phyloP scores from a whole-genome alignment of 1,140 invertebrate genomes.

The Steinernema feltiae region DNA sequence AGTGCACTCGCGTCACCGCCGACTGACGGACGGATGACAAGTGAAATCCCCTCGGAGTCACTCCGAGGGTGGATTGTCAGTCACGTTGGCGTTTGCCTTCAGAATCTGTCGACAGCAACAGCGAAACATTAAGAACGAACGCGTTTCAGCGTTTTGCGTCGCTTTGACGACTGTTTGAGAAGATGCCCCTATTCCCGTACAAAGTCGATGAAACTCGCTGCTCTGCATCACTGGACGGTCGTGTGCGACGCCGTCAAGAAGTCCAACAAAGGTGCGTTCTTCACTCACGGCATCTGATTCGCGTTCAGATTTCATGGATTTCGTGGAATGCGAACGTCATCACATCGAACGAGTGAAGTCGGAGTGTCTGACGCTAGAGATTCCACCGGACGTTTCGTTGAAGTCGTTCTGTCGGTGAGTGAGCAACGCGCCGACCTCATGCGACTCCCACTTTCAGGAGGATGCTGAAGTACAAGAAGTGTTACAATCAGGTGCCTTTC shows the following conservation, averaged over 20 bases:
- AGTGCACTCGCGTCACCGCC: not conserved
- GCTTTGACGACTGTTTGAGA: not conserved
- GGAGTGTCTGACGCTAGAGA: not conserved
- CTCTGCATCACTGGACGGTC: not conserved
- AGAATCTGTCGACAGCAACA: not conserved
- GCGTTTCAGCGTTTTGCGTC: not conserved
- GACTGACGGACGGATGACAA: not conserved
- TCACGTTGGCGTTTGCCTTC: not conserved
- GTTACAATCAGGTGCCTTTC: constrained; percentile 3
- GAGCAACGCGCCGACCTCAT: not conserved
- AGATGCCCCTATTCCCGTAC: not conserved
- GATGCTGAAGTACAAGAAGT: constrained; percentile 5
- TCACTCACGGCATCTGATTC: not conserved
- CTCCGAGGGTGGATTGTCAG: not conserved
- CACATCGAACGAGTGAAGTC: not conserved
- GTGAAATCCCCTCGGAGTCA: not conserved
- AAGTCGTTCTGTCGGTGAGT: not conserved
- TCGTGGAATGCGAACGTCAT: not conserved
- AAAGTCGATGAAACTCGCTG: not conserved
- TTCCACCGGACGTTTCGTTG: not conserved
- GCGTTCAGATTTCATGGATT: not conserved
- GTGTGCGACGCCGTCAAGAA: not conserved
- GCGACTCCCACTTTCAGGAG: not conserved
- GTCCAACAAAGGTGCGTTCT: not conserved
- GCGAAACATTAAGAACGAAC: no score